Conservation (phyloP, 1,140 invertebrate species). For the Pemphigus obesinymphae region DNA sequence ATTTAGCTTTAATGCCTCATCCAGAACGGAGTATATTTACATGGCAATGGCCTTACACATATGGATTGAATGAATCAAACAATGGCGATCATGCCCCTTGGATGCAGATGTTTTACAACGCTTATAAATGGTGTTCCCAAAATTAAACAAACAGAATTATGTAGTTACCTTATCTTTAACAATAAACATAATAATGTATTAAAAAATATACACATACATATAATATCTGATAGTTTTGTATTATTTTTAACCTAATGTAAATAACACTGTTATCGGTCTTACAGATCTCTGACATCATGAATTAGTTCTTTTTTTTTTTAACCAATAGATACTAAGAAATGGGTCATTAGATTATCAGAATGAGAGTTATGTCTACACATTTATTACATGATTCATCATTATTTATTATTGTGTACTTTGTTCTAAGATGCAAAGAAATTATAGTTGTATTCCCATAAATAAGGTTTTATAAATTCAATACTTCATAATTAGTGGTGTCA, state of each 20-base stretch:
- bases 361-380: not conserved
- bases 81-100: constrained; percentile 69
- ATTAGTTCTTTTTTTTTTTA: too few relatives aligned
- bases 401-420: not conserved
- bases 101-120: constrained; percentile 87
- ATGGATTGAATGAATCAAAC: constrained; percentile 42
- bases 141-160: not conserved
- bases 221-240: not conserved
- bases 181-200: too few relatives aligned
- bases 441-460: too few relatives aligned
- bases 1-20: constrained; percentile 97
- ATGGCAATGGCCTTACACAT: constrained; percentile 79
- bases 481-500: too few relatives aligned
- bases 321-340: not conserved
- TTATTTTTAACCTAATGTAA: too few relatives aligned
- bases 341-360: constrained; percentile 19
- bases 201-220: not conserved
- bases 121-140: constrained; percentile 69
- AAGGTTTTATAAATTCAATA: too few relatives aligned
- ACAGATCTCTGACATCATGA: too few relatives aligned
- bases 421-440: too few relatives aligned
- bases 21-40: constrained; percentile 81
- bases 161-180: too few relatives aligned
- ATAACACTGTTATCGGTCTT: too few relatives aligned
- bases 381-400: not conserved